Evolutionary conservation across 1,140 invertebrate species (phyloP).

Genomic region (Lepidurus apus): DNA sequence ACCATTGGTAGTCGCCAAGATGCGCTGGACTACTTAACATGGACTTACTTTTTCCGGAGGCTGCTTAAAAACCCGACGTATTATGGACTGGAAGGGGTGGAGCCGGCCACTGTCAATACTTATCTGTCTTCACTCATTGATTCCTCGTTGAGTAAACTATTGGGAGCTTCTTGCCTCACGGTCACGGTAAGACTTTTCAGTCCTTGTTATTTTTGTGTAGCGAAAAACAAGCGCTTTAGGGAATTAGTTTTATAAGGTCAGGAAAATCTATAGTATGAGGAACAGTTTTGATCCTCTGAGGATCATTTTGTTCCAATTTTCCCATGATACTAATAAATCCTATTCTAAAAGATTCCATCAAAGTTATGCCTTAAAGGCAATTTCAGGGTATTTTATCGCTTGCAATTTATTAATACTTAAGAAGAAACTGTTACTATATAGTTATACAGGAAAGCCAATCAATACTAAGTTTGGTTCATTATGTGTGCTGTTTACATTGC

Average conservation of each 20-base stretch:
- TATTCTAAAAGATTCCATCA: no score
- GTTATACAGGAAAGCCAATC: no score
- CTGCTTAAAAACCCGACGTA: slow-evolving; percentile 90
- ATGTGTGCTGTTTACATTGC: slow-evolving; percentile 23
- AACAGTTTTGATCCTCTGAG: not conserved
- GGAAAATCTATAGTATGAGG: not conserved
- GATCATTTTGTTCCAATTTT: no score
- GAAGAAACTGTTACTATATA: no score
- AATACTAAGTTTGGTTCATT: no score
- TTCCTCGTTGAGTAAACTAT: slow-evolving; percentile 62
- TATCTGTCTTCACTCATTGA: slow-evolving; percentile 74
- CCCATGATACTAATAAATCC: no score
- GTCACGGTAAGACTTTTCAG: slow-evolving; percentile 45
- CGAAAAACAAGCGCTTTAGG: no score
- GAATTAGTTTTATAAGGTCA: not conserved
- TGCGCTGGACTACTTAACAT: slow-evolving; percentile 93
- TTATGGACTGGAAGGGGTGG: slow-evolving; percentile 75
- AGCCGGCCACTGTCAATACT: slow-evolving; percentile 65
- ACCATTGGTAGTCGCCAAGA: slow-evolving; percentile 90
- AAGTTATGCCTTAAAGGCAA: no score
- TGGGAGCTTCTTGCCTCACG: slow-evolving; percentile 68
- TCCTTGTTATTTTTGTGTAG: not conserved
- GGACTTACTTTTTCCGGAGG: slow-evolving; percentile 96
- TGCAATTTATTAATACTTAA: no score
- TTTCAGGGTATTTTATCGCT: no score